Evolutionary conservation across 92 coral and sea anemone species (phyloP).

Genomic region (Zoanthus gigantus): DNA sequence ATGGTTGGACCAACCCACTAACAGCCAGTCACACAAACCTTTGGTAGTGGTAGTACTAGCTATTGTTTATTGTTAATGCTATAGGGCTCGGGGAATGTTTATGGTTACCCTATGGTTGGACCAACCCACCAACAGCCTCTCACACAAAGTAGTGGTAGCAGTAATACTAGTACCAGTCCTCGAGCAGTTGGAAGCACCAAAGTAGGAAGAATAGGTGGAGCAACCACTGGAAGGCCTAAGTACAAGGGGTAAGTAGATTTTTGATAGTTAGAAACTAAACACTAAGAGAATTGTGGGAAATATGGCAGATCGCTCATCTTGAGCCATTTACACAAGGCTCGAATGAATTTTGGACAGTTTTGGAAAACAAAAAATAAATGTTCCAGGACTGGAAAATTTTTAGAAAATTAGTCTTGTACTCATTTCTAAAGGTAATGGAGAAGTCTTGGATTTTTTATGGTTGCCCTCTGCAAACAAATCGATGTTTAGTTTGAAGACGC

Average conservation of each 20-base stretch:
- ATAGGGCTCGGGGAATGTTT: constrained; percentile 2
- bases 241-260: constrained; percentile 21
- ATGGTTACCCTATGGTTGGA: constrained; percentile 13
- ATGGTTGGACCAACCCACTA: constrained; percentile 19
- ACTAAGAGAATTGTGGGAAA: too few species aligned
- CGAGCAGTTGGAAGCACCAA: constrained; percentile 21
- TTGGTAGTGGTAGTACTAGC: constrained; percentile 15
- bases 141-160: constrained; percentile 15
- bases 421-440: too few species aligned
- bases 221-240: neutral
- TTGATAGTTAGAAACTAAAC: neutral
- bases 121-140: constrained; percentile 32
- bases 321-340: too few species aligned
- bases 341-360: too few species aligned
- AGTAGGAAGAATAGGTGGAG: neutral
- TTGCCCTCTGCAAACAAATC: too few species aligned
- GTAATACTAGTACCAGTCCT: constrained; percentile 27
- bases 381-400: too few species aligned
- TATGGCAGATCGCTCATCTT: too few species aligned
- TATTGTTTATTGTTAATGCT: too few species aligned
- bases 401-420: too few species aligned
- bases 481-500: too few species aligned
- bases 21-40: constrained; percentile 11
- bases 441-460: too few species aligned
- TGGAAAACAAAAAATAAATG: too few species aligned